Evolutionary conservation across 53 echinoderm and acorn worm genomes (phyloP).

Genomic region (Hippasteria phrygiana): DNA sequence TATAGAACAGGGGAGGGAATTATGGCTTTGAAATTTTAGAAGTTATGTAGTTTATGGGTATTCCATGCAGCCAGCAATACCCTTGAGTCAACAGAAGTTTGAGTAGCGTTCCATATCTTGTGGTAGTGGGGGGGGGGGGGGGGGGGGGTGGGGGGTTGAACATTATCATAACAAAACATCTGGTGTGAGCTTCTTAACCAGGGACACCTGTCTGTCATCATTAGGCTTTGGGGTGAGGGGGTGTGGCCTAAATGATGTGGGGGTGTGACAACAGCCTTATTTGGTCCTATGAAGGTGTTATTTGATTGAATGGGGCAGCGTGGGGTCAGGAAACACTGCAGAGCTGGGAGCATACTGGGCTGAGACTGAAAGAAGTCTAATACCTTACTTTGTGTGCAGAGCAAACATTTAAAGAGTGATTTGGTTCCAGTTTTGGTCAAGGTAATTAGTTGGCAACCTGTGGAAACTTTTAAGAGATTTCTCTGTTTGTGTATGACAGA

Average conservation of each 20-base stretch:
- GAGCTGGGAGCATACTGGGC: not conserved
- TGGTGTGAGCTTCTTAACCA: slow-evolving; percentile 9
- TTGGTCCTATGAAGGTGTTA: slow-evolving; percentile 31
- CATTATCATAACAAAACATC: slow-evolving; percentile 42
- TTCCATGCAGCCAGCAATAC: slow-evolving; percentile 26
- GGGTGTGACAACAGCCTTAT: slow-evolving; percentile 11
- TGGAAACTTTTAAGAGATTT: too few relatives aligned
- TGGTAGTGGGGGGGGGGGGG: not conserved
- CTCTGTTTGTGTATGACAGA: too few relatives aligned
- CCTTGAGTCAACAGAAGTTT: not conserved
- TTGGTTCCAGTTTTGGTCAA: too few relatives aligned
- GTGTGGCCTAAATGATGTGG: slow-evolving; percentile 22
- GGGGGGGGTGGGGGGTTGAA: not conserved
- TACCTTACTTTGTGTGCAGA: too few relatives aligned
- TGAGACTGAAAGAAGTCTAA: too few relatives aligned
- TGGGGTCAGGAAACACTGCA: not conserved
- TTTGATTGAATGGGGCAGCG: slow-evolving; percentile 42
- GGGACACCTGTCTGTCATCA: slow-evolving; percentile 8
- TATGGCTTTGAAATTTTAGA: slow-evolving; percentile 30
- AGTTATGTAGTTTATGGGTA: slow-evolving; percentile 51
- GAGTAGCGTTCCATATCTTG: not conserved
- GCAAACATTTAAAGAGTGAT: too few relatives aligned
- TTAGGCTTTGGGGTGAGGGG: slow-evolving; percentile 14
- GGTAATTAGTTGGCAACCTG: too few relatives aligned
- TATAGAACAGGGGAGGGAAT: slow-evolving; percentile 14